phyloP scores from a whole-genome alignment of 1,140 invertebrate genomes.

The Diachasma alloeum region DNA sequence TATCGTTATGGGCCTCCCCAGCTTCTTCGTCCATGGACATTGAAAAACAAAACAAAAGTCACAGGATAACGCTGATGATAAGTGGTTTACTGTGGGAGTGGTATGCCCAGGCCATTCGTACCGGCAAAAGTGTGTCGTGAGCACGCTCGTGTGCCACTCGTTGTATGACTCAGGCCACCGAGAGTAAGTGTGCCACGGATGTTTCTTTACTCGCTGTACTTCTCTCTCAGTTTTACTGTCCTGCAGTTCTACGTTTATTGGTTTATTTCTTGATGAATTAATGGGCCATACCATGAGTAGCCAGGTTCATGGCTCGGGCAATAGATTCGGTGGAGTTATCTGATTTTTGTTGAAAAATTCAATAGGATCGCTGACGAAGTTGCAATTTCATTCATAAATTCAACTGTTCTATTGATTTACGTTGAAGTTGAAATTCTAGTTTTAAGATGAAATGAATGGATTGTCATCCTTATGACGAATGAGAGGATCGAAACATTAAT shows the following conservation, averaged over 20 bases:
- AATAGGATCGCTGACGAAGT: no score
- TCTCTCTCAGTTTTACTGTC: background rate
- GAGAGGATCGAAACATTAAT: no score
- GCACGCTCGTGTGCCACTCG: slow-evolving; percentile 8
- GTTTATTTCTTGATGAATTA: background rate
- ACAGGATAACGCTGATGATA: background rate
- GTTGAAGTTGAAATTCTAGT: no score
- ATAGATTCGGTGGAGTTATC: no score
- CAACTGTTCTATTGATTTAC: no score
- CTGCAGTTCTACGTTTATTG: background rate
- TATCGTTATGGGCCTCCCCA: background rate
- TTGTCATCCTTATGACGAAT: no score
- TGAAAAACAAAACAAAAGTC: background rate
- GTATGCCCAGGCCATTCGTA: slow-evolving; percentile 12
- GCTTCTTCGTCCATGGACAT: background rate
- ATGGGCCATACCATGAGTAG: background rate
- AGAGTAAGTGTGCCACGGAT: slow-evolving; percentile 34
- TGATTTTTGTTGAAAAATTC: no score
- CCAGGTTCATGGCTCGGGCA: no score
- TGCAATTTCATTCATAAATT: no score
- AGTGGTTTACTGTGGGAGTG: slow-evolving; percentile 17
- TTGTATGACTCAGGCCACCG: slow-evolving; percentile 33
- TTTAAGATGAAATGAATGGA: no score
- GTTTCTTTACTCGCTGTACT: slow-evolving; percentile 15
- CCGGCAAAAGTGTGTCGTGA: slow-evolving; percentile 36